phyloP scores from a whole-genome alignment of 2,113 vertebrate genomes.

The Lycaon pictus region DNA sequence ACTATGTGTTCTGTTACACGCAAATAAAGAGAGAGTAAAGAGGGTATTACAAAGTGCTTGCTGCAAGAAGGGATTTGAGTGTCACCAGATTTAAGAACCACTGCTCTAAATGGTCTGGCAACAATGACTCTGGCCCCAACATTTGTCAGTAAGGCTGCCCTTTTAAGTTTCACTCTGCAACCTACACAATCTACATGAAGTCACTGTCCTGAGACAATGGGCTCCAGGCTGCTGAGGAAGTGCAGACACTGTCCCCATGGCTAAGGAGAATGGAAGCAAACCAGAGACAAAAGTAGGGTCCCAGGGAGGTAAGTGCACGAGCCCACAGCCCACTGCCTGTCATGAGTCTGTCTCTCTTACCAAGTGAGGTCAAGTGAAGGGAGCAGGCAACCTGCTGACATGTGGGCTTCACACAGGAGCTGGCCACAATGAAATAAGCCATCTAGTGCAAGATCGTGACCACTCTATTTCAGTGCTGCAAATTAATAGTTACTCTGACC shows the following conservation, averaged over 20 bases:
- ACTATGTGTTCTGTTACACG: neutral
- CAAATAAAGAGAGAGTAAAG: neutral
- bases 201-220: neutral
- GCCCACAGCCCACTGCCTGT: fast-evolving
- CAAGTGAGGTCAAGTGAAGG: neutral
- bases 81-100: neutral
- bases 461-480: fast-evolving
- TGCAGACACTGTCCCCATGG: fast-evolving
- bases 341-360: no score
- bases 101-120: neutral
- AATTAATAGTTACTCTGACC: neutral
- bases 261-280: neutral
- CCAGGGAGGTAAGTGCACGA: no score
- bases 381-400: neutral
- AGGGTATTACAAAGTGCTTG: neutral
- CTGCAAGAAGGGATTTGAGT: neutral
- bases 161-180: neutral
- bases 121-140: neutral
- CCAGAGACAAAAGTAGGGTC: neutral
- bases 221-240: neutral
- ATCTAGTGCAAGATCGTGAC: fast-evolving
- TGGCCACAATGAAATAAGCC: fast-evolving
- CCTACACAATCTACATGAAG: neutral
- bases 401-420: neutral
- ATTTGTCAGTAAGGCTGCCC: neutral